Conservation (phyloP, 2,797 vertebrate species). For the Chloroceryle amazona region DNA sequence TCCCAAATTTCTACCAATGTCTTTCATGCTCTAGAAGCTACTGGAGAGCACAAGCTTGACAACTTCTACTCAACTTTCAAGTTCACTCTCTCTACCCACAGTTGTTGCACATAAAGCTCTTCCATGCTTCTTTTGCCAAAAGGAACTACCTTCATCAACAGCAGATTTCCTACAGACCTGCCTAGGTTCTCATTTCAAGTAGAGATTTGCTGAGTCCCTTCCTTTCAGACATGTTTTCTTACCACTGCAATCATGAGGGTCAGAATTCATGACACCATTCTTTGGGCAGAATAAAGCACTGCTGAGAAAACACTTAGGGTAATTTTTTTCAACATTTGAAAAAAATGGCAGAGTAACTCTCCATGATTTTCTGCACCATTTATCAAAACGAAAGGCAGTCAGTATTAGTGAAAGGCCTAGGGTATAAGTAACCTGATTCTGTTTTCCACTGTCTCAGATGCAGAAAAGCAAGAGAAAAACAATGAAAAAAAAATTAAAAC, state of each 20-base stretch:
- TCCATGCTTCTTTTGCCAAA: background rate
- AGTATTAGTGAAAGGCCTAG: background rate
- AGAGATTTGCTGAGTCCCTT: background rate
- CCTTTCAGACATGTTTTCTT: background rate
- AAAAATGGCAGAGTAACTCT: fast-evolving
- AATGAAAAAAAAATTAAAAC: background rate
- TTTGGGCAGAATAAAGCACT: background rate
- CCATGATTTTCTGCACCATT: background rate
- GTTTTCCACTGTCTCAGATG: background rate
- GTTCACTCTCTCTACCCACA: background rate
- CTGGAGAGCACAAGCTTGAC: background rate
- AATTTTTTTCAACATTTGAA: background rate
- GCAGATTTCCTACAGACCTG: background rate
- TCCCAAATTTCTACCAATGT: background rate
- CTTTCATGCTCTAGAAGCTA: background rate
- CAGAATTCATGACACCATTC: background rate
- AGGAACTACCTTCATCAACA: background rate
- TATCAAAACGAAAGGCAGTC: background rate
- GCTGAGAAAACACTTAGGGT: background rate
- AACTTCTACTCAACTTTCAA: background rate
- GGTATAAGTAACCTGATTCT: background rate
- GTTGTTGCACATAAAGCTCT: background rate
- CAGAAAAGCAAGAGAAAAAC: background rate
- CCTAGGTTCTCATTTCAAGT: background rate
- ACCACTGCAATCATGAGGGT: background rate